These are phyloP conservation scores for Girardinus metallicus DNA, from an alignment of 2,797 vertebrate species.

Conservation along the genomic window DNA sequence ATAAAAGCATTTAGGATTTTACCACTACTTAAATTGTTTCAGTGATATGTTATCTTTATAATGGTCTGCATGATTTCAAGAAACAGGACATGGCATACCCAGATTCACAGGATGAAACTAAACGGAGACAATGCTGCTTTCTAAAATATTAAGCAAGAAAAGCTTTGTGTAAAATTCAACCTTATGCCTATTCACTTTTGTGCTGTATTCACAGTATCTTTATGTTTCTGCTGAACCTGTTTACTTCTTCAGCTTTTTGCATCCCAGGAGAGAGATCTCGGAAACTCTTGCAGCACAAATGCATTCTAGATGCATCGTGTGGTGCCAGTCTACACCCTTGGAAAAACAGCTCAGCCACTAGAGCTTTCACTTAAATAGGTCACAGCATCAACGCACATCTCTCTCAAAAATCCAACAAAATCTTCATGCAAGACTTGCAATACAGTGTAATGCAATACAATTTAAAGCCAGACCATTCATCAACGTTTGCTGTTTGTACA, in stretches of 20 bases:
- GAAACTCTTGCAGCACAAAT: conserved; percentile 36
- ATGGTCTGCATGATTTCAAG: background rate
- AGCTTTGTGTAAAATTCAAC: background rate
- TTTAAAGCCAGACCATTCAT: background rate
- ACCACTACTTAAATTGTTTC: background rate
- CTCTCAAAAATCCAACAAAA: background rate
- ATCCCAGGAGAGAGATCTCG: conserved; percentile 26
- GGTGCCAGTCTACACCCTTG: conserved; percentile 15
- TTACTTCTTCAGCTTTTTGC: conserved; percentile 6
- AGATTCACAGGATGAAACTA: background rate
- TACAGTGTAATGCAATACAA: no score
- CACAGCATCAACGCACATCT: conserved; percentile 6
- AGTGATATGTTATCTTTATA: background rate
- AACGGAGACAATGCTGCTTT: background rate
- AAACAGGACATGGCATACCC: background rate
- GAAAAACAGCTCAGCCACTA: conserved; percentile 31
- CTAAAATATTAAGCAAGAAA: background rate
- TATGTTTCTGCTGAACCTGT: conserved; percentile 21
- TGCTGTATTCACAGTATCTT: conserved; percentile 1
- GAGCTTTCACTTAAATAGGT: conserved; percentile 21
- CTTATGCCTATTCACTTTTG: background rate
- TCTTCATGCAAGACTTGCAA: background rate
- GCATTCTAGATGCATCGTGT: conserved; percentile 34
- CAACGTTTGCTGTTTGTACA: background rate
- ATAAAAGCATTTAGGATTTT: background rate